Evolutionary conservation across 2,113 vertebrate species (phyloP).

Genomic region (Tylochromis polylepis): DNA sequence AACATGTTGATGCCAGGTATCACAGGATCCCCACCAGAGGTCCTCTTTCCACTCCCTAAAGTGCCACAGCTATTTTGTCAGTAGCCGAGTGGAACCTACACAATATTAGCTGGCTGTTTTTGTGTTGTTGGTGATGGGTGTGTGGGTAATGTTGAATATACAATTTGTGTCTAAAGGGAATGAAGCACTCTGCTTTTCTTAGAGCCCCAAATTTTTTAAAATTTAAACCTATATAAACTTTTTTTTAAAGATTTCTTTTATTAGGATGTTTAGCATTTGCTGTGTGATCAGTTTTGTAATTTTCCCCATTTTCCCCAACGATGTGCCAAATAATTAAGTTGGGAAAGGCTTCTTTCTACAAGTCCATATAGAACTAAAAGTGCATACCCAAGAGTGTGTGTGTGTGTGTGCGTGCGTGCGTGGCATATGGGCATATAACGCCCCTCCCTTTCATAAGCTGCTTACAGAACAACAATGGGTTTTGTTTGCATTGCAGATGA

Average conservation of each 20-base stretch:
- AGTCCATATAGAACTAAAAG: not conserved
- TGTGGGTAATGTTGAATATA: not conserved
- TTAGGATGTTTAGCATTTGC: not conserved
- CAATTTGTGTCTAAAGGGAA: not conserved
- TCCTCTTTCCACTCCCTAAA: not conserved
- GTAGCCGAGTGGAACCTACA: not conserved
- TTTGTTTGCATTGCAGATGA: slow-evolving; percentile 64
- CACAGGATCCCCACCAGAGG: not conserved
- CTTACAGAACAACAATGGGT: slow-evolving; percentile 56
- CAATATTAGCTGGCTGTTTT: not conserved
- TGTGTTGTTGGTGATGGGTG: not conserved
- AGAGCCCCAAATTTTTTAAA: not conserved
- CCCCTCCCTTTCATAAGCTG: slow-evolving; percentile 25
- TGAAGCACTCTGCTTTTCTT: not conserved
- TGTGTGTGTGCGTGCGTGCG: fast-evolving
- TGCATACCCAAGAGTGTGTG: not conserved
- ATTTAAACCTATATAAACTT: not conserved
- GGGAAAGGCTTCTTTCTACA: not conserved
- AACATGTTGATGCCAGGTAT: not conserved
- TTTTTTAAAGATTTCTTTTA: not conserved
- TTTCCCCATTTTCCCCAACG: not conserved
- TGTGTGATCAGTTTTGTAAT: not conserved
- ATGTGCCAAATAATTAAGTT: not conserved
- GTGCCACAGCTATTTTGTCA: not conserved
- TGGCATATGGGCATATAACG: not conserved